Conservation (phyloP, 2,113 vertebrate species). For the Chunga burmeisteri region DNA sequence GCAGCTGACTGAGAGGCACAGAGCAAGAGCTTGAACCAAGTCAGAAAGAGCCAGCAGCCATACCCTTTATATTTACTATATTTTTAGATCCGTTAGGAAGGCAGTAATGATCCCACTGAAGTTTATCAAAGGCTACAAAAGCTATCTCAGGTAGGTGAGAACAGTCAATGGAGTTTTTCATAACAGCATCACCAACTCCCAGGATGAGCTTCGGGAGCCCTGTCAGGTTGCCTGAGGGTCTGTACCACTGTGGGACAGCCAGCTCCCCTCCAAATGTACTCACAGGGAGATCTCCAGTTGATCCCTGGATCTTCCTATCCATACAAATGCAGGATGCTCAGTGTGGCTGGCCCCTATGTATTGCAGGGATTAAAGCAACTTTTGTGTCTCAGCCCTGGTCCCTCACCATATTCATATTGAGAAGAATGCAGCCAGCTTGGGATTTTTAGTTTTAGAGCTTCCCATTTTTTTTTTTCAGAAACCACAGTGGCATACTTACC, state of each 20-base stretch:
- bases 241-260: background rate
- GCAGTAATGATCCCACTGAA: background rate
- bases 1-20: background rate
- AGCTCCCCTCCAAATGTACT: background rate
- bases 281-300: background rate
- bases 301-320: background rate
- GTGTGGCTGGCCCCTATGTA: fast-evolving
- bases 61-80: background rate
- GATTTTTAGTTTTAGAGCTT: background rate
- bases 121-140: background rate
- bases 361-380: background rate
- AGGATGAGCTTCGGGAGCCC: background rate
- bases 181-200: background rate
- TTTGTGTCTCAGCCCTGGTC: background rate
- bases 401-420: background rate
- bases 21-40: background rate
- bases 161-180: background rate
- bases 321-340: background rate
- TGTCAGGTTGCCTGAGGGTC: background rate
- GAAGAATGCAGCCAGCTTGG: background rate
- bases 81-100: background rate
- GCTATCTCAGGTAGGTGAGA: background rate
- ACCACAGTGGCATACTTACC: background rate
- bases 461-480: background rate
- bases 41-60: background rate